Conservation (phyloP, 2,113 vertebrate genomes). For the Plotosus lineatus region DNA sequence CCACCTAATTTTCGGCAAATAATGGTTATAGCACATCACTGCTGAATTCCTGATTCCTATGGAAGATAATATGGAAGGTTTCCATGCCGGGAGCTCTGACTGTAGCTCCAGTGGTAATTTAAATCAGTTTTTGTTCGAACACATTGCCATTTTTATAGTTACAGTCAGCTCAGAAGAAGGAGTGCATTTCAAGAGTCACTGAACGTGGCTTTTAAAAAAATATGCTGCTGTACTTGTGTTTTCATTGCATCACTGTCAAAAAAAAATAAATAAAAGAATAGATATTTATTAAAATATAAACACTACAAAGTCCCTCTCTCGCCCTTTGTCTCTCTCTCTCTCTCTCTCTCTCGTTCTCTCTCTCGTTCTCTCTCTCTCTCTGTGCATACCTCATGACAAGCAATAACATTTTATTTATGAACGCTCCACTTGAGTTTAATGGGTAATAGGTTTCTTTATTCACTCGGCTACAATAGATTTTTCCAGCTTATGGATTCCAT, state of each 20-base stretch:
- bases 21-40: not conserved
- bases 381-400: not conserved
- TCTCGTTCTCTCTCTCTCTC: not conserved
- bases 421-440: not conserved
- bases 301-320: not conserved
- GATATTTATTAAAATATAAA: not conserved
- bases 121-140: not conserved
- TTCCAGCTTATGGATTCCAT: not conserved
- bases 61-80: not conserved
- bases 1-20: no score
- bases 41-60: not conserved
- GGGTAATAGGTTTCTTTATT: not conserved
- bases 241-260: not conserved
- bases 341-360: not conserved
- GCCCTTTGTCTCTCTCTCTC: not conserved
- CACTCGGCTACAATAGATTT: not conserved
- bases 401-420: slow-evolving; percentile 23
- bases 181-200: not conserved
- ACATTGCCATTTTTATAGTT: not conserved
- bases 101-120: not conserved
- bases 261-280: not conserved
- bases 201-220: not conserved
- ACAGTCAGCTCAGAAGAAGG: not conserved
- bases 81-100: not conserved
- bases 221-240: not conserved